These are phyloP conservation scores for Apoda limacodes DNA, from an alignment of 2,888 invertebrate species.

Conservation along the genomic window DNA sequence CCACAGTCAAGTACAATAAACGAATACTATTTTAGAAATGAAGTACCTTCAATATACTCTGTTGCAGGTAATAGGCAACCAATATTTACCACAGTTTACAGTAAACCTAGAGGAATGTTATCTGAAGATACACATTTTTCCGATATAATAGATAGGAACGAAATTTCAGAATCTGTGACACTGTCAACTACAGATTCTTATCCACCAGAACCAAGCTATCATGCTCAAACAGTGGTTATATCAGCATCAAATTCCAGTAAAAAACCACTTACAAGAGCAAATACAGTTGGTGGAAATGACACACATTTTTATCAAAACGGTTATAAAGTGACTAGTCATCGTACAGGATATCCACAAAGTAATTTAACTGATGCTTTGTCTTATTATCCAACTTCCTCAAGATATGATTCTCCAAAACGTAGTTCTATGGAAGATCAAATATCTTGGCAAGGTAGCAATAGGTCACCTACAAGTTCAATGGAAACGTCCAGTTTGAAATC, in stretches of 20 bases:
- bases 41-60: slow-evolving; percentile 79
- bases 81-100: slow-evolving; percentile 80
- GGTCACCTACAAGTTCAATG: slow-evolving; percentile 73
- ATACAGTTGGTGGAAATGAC: slow-evolving; percentile 66
- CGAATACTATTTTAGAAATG: slow-evolving; percentile 57
- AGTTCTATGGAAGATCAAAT: slow-evolving; percentile 71
- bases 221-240: slow-evolving; percentile 67
- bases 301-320: slow-evolving; percentile 72
- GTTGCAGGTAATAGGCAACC: slow-evolving; percentile 80
- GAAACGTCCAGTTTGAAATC: slow-evolving; percentile 68
- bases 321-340: slow-evolving; percentile 73
- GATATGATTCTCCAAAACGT: slow-evolving; percentile 69
- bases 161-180: slow-evolving; percentile 49
- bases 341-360: slow-evolving; percentile 77
- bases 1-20: slow-evolving; percentile 44
- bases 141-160: slow-evolving; percentile 74
- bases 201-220: slow-evolving; percentile 68
- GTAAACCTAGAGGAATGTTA: slow-evolving; percentile 73
- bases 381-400: slow-evolving; percentile 81
- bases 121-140: slow-evolving; percentile 75
- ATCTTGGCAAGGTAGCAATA: slow-evolving; percentile 71
- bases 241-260: slow-evolving; percentile 46
- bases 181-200: slow-evolving; percentile 51
- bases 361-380: slow-evolving; percentile 83
- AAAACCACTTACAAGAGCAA: slow-evolving; percentile 69